Evolutionary conservation across 1,140 invertebrate species (phyloP), one percentile per base, ranked within the genome.

Genomic region (Drosophila gunungcola): DNA sequence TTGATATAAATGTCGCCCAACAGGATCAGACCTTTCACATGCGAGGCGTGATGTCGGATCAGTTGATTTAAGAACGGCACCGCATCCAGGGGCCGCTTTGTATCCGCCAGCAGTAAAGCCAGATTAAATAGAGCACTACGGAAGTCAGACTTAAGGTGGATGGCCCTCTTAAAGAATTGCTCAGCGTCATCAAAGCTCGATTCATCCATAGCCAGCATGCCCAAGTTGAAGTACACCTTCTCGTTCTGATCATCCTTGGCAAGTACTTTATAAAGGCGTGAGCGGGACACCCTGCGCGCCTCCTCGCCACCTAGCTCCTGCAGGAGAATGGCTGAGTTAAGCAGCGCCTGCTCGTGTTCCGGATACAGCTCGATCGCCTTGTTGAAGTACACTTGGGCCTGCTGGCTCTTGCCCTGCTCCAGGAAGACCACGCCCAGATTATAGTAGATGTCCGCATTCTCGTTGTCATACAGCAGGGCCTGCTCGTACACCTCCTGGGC

Each of bases 1-100:
- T 99, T 99, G 42, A 99, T 98, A 92, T 98, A 98, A 81, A 99
- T 98, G 91, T 99, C 98, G 12, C 98, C 98, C 5, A 99, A 93
- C 13, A 99, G 93, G 69, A 99, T 98, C 9, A 98, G 93, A 16
- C 97, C 98, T 94, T 99, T 99, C 0, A 97, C 95, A 91, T 99
- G 98, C 92, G 98, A 96, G 0, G 98, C 97, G 93, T 99, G 97
- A 90, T 97, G 95, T 73, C 97, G 95, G 25, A 99, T 96, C 2
- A 99, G 93, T 85, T 98, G 97, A 92, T 98, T 97, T 0, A 99
- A 94, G 92, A 98, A 98, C 0, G 97, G 97, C 10, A 97, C 96
- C 1, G 98, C 98, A 92, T 99, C 98, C 4, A 98, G 92, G 1
- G 98, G 97, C 53, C 97, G 94, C 58, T 97, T 95, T 54, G 97